phyloP scores from a whole-genome alignment of 2,797 vertebrate genomes.

The Oceanodroma leucorhoa region DNA sequence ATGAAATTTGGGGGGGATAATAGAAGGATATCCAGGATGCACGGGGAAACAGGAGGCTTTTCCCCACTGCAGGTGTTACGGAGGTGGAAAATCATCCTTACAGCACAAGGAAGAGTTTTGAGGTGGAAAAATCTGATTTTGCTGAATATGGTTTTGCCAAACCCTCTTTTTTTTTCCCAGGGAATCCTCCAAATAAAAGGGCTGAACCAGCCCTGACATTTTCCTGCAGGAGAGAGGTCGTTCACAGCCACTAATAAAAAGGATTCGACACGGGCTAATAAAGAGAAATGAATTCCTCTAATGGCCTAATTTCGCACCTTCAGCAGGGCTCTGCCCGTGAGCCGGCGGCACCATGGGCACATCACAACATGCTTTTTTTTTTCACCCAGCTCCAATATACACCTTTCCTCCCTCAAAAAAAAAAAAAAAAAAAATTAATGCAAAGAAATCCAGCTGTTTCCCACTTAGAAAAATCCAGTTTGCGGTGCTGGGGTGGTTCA shows the following conservation, averaged over 20 bases:
- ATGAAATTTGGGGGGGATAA: neutral
- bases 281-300: conserved; percentile 83
- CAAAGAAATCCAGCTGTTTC: conserved; percentile 1
- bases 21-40: too few relatives aligned
- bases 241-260: conserved; percentile 81
- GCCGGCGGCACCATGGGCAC: neutral
- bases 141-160: neutral
- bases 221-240: conserved; percentile 79
- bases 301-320: conserved; percentile 79
- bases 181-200: conserved; percentile 70
- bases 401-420: neutral
- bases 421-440: neutral
- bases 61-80: rapidly evolving
- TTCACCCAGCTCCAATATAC: neutral
- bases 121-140: neutral
- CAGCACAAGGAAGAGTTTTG: neutral
- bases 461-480: neutral
- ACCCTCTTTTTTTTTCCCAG: rapidly evolving
- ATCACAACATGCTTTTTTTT: neutral
- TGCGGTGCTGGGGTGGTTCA: neutral
- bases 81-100: neutral
- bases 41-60: neutral
- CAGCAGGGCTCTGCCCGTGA: neutral
- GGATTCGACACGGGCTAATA: conserved; percentile 81
- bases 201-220: conserved; percentile 79